Evolutionary conservation across 2,797 vertebrate genomes (phyloP), one percentile per base, ranked within the genome.

Genomic region (Gallinago nigripennis): DNA sequence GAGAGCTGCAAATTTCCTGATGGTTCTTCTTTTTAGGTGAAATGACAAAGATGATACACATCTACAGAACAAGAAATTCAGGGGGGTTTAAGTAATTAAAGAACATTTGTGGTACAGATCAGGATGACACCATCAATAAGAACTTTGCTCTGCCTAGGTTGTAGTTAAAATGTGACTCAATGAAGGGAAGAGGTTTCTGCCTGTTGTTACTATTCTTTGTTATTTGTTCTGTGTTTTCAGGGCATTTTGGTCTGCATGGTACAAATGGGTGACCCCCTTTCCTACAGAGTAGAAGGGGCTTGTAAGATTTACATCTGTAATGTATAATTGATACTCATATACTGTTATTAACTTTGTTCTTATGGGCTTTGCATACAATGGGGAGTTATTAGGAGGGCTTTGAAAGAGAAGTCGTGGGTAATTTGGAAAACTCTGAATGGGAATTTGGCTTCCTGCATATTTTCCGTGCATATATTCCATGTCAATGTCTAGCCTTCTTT

Each of bases 381-480:
- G 4, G 45, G 30, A 43, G 28, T 71, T 95, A 82, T 86, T 94
- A 92, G 28, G 10, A 90, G 12, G 31, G 60, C 64, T 92, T 92
- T 95, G 51, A 82, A 94, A 79, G 51, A 65, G 66, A 90, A 91
- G 37, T 82, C 15, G 2, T 70, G 64, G 33, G 60, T 82, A 91
- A 95, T 95, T 93, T 95, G 88, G 86, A 45, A 85, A 84, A 88
- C 43, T 88, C 31, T 64, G 64, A 88, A 71, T 51, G 27, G 35
- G 78, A 84, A 72, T 82, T 91, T 94, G 78, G 45, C 46, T 92
- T 95, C 30, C 82, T 92, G 43, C 39, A 35, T 76, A 72, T 80
- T 97, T 93, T 90, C 92, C 56, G 16, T 90, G 56, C 50, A 76
- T 92, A 58, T 83, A 91, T 83, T 91, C 11, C 57, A 20, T 79